phyloP scores from a whole-genome alignment of 2,797 vertebrate species.

The Xenops minutus region DNA sequence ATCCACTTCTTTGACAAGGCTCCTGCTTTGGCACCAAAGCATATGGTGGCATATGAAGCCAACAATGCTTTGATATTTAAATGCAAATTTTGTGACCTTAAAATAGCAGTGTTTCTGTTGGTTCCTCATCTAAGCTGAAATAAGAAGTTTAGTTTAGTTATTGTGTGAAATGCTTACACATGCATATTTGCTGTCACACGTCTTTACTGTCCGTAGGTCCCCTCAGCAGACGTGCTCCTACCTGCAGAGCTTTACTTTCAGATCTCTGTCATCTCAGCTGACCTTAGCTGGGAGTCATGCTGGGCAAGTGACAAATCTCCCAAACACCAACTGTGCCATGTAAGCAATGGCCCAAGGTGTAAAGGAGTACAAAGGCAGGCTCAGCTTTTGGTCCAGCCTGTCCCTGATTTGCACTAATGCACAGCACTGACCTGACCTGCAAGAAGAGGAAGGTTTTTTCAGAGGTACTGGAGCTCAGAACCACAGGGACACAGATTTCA shows the following conservation, averaged over 20 bases:
- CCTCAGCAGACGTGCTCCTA: not conserved
- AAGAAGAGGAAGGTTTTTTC: not conserved
- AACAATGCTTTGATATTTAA: not conserved
- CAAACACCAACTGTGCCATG: accelerated
- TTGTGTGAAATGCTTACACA: not conserved
- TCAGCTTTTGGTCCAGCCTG: not conserved
- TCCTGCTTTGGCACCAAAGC: not conserved
- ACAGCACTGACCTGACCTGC: not conserved
- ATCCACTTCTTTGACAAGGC: not conserved
- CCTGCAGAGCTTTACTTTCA: not conserved
- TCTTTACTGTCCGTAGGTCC: not conserved
- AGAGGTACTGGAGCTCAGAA: not conserved
- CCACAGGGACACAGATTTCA: not conserved
- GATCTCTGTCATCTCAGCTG: not conserved
- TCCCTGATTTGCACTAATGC: not conserved
- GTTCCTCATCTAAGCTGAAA: not conserved
- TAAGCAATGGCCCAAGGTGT: not conserved
- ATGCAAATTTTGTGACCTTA: not conserved
- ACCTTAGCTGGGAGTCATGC: accelerated
- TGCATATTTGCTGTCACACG: accelerated
- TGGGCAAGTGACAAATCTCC: not conserved
- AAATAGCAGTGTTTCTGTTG: not conserved
- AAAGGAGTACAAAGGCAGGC: not conserved
- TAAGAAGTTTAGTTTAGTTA: not conserved
- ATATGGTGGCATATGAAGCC: not conserved